Percentiles rank a stretch among this genome's conserved stretches.
Conservation (phyloP, 2,797 vertebrate genomes). For the Bradypus variegatus region DNA sequence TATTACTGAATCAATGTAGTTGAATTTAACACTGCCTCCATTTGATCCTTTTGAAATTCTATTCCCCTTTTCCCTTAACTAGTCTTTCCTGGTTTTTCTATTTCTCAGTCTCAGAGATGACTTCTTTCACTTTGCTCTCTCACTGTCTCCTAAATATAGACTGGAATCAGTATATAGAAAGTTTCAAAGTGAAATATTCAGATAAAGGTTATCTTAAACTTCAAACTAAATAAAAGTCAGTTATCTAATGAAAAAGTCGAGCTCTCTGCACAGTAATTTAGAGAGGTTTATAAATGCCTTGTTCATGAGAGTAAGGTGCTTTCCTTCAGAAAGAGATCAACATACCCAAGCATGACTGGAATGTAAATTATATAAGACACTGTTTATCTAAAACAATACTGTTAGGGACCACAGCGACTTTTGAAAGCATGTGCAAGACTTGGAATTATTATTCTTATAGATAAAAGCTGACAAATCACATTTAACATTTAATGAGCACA, state of each 20-base stretch:
- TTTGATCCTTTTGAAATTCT: not conserved
- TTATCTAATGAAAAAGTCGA: not conserved
- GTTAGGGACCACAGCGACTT: not conserved
- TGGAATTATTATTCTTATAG: not conserved
- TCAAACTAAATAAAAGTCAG: conserved; percentile 1
- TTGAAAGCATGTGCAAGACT: not conserved
- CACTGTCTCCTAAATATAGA: not conserved
- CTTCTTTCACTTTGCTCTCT: not conserved
- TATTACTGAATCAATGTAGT: not conserved
- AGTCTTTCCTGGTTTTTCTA: not conserved
- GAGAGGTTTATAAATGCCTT: not conserved
- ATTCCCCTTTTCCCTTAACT: not conserved
- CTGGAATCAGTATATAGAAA: not conserved
- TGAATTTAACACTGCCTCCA: not conserved
- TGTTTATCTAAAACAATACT: not conserved
- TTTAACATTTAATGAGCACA: not conserved
- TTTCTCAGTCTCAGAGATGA: not conserved
- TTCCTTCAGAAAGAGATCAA: not conserved
- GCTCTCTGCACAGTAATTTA: not conserved
- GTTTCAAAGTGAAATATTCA: not conserved
- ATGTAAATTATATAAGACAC: not conserved
- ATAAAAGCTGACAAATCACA: not conserved
- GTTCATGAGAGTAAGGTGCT: not conserved
- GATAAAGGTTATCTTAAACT: not conserved
- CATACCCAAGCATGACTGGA: not conserved